phyloP scores from a whole-genome alignment of 2,113 vertebrate species.

The Kryptolebias marmoratus region DNA sequence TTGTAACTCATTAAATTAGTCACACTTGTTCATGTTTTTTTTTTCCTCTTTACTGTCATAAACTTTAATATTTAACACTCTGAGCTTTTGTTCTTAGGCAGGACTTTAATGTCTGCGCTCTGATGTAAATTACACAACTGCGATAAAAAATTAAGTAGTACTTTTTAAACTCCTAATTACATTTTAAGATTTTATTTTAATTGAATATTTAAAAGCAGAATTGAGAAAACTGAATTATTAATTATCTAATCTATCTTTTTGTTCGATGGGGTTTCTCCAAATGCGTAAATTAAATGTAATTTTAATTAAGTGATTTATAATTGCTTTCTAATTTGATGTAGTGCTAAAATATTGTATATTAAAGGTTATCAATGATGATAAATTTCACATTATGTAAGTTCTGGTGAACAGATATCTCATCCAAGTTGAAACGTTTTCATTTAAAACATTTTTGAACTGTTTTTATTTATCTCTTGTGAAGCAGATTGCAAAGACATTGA shows the following conservation, averaged over 20 bases:
- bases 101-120: not conserved
- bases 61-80: not conserved
- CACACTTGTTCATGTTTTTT: no score
- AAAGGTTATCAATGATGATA: not conserved
- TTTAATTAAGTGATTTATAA: slow-evolving; percentile 23
- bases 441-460: not conserved
- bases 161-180: slow-evolving; percentile 2
- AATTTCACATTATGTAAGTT: not conserved
- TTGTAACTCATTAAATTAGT: no score
- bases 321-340: slow-evolving; percentile 11
- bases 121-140: not conserved
- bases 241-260: not conserved
- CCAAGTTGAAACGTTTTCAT: not conserved
- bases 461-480: not conserved
- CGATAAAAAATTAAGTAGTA: not conserved
- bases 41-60: not conserved
- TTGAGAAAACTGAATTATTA: slow-evolving; percentile 27
- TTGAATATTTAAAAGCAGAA: slow-evolving; percentile 25
- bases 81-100: no score
- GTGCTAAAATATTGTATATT: slow-evolving; percentile 12
- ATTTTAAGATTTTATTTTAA: slow-evolving; percentile 2
- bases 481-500: not conserved
- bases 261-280: not conserved
- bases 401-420: not conserved
- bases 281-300: slow-evolving; percentile 17